phyloP scores from a whole-genome alignment of 2,888 invertebrate genomes.

The Cosmorhoe ocellata region DNA sequence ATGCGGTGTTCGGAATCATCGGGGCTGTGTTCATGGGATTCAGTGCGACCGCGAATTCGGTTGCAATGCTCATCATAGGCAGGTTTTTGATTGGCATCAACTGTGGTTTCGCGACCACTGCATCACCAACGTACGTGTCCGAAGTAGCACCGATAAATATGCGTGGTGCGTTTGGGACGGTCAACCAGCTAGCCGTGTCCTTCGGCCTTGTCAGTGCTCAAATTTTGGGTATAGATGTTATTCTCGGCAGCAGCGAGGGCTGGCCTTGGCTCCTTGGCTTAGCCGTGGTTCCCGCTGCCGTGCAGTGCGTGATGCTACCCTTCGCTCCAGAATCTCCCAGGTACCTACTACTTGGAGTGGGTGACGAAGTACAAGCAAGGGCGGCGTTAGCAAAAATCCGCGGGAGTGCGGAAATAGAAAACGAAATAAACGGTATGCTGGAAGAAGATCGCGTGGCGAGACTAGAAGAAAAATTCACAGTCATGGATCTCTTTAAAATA shows the following conservation, averaged over 20 bases:
- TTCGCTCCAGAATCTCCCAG: slow-evolving; percentile 75
- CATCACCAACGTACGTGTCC: slow-evolving; percentile 77
- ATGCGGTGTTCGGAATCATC: slow-evolving; percentile 84
- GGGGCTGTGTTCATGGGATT: slow-evolving; percentile 86
- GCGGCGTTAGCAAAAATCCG: slow-evolving; percentile 60
- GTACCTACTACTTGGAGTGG: slow-evolving; percentile 63
- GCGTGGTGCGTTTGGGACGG: slow-evolving; percentile 76
- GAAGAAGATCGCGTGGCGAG: slow-evolving; percentile 70
- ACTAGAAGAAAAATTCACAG: slow-evolving; percentile 68
- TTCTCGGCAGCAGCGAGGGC: slow-evolving; percentile 69
- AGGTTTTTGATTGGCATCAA: slow-evolving; percentile 88
- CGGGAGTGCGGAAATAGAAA: slow-evolving; percentile 65
- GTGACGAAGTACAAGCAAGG: slow-evolving; percentile 69
- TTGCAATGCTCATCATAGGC: slow-evolving; percentile 87
- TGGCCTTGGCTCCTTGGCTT: slow-evolving; percentile 77
- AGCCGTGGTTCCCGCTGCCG: slow-evolving; percentile 64
- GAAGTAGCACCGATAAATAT: slow-evolving; percentile 71
- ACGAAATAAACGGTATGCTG: slow-evolving; percentile 76
- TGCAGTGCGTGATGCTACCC: slow-evolving; percentile 68
- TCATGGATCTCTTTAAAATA: slow-evolving; percentile 63
- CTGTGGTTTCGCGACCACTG: slow-evolving; percentile 84
- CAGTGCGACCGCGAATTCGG: slow-evolving; percentile 83
- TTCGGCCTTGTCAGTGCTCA: slow-evolving; percentile 70
- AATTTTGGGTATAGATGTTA: slow-evolving; percentile 73
- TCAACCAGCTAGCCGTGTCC: slow-evolving; percentile 77